Conservation (phyloP, 2,113 vertebrate genomes). For the Sturnira hondurensis region DNA sequence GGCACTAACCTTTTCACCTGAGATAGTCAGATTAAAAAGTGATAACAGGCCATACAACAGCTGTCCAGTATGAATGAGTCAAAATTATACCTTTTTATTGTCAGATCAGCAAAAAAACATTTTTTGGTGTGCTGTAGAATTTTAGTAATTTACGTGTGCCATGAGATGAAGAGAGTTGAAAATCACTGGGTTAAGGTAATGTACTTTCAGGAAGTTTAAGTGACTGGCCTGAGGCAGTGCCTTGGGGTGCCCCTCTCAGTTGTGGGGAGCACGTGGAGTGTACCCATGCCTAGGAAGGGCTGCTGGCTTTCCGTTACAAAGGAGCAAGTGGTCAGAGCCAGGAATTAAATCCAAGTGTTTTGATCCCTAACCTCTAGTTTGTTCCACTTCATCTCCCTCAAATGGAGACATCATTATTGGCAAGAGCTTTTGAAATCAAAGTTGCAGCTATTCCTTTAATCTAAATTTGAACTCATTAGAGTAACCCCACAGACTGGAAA, state of each 20-base stretch:
- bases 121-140: background rate
- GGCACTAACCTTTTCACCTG: background rate
- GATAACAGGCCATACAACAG: background rate
- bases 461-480: background rate
- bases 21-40: background rate
- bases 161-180: background rate
- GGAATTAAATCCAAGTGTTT: background rate
- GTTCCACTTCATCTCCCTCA: constrained; percentile 46
- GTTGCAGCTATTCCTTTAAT: constrained; percentile 23
- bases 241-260: background rate
- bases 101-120: background rate
- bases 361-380: constrained; percentile 30
- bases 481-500: background rate
- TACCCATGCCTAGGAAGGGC: background rate
- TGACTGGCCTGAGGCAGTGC: background rate
- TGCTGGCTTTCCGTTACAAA: background rate
- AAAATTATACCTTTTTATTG: background rate
- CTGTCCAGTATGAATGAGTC: background rate
- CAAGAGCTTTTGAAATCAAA: constrained; percentile 41
- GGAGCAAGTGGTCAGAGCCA: background rate
- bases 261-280: background rate
- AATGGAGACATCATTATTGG: constrained; percentile 6
- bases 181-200: background rate
- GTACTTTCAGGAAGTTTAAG: background rate
- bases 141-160: background rate